A percentile compares a stretch with the other conserved stretches of the same genome.
These are phyloP conservation scores for Platysternon megacephalum DNA, from an alignment of 2,113 vertebrate genomes.

Conservation along the genomic window DNA sequence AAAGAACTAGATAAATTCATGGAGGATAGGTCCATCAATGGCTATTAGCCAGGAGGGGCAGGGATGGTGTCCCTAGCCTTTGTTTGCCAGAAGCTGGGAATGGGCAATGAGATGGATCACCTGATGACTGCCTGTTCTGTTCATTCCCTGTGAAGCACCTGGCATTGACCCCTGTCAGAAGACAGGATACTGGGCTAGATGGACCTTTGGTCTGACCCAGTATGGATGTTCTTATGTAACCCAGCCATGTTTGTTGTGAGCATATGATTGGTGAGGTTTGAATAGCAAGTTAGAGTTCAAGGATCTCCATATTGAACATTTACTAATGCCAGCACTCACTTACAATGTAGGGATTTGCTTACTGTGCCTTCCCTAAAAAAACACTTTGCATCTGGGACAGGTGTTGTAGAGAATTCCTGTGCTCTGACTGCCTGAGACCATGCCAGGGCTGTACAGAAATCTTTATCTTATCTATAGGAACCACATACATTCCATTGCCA, in stretches of 20 bases:
- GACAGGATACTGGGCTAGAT: too few relatives aligned
- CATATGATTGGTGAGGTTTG: background rate
- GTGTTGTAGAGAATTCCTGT: background rate
- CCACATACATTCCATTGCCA: background rate
- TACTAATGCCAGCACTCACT: background rate
- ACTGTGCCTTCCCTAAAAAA: background rate
- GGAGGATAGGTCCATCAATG: too few relatives aligned
- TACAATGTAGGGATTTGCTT: background rate
- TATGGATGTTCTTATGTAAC: background rate
- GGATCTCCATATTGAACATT: background rate
- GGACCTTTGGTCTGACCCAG: too few relatives aligned
- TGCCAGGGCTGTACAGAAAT: too few relatives aligned
- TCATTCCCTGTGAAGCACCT: too few relatives aligned
- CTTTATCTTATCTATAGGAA: background rate
- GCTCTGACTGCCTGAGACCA: background rate
- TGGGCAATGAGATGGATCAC: too few relatives aligned
- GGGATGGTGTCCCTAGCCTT: too few relatives aligned
- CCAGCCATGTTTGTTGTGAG: background rate
- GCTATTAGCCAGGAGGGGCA: too few relatives aligned
- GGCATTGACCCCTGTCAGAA: too few relatives aligned
- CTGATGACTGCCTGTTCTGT: too few relatives aligned
- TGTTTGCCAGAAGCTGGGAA: too few relatives aligned
- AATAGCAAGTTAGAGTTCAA: background rate
- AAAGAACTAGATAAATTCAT: too few relatives aligned
- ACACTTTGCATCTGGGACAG: background rate